Evolutionary conservation across 2,113 vertebrate genomes (phyloP).

Genomic region (Dromiciops gliroides): DNA sequence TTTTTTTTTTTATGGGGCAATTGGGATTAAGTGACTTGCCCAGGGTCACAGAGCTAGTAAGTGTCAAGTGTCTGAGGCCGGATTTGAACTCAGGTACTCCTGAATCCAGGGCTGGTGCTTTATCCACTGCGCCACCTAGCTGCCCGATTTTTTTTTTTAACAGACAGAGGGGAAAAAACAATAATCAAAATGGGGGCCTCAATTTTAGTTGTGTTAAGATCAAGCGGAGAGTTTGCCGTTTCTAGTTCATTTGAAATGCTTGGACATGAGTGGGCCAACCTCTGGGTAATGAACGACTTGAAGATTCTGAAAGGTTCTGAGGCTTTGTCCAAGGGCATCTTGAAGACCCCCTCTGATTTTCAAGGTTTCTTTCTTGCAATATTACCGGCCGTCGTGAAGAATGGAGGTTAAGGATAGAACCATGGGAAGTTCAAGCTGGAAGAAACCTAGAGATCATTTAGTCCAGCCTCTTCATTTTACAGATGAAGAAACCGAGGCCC

Average conservation of each 20-base stretch:
- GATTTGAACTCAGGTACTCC: too few relatives aligned
- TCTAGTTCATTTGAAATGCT: background rate
- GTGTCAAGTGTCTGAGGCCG: too few relatives aligned
- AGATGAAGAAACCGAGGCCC: background rate
- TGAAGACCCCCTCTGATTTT: background rate
- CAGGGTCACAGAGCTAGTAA: too few relatives aligned
- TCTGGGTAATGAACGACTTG: background rate
- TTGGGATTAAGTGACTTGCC: too few relatives aligned
- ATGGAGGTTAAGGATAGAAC: background rate
- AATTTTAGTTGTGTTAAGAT: constrained; percentile 26
- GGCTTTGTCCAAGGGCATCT: background rate
- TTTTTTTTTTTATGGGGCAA: background rate
- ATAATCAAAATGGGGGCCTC: background rate
- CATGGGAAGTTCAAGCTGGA: background rate
- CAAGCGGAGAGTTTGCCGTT: constrained; percentile 28
- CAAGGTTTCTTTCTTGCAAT: background rate
- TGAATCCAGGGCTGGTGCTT: too few relatives aligned
- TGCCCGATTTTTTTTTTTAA: background rate
- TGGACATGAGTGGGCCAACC: background rate
- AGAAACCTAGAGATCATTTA: background rate
- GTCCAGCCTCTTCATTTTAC: background rate
- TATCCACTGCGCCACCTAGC: too few relatives aligned
- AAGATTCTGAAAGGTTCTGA: background rate
- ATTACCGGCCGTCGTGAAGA: background rate
- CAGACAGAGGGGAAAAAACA: background rate